phyloP scores from a whole-genome alignment of 2,888 invertebrate species.

The Yponomeuta sedellus region DNA sequence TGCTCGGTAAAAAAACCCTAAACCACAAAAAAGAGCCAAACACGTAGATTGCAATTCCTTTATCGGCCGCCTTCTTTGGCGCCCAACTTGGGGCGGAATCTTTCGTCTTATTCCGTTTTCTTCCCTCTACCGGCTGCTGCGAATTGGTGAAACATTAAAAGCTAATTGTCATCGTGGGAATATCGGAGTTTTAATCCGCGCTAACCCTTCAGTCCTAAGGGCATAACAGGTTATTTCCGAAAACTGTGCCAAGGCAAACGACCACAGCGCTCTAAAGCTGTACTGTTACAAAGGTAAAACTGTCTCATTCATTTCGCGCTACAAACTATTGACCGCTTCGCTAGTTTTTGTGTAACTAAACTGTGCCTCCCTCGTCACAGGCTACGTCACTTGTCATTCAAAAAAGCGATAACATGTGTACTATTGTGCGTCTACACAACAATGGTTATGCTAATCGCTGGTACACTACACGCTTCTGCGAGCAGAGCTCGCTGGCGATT shows the following conservation, averaged over 20 bases:
- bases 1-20: background rate
- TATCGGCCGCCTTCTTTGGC: slow-evolving; percentile 1
- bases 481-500: slow-evolving; percentile 55
- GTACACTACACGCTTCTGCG: slow-evolving; percentile 21
- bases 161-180: slow-evolving; percentile 56
- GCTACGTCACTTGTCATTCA: slow-evolving; percentile 48
- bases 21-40: background rate
- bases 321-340: background rate
- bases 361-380: slow-evolving; percentile 18
- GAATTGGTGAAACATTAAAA: slow-evolving; percentile 38
- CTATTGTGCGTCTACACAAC: slow-evolving; percentile 39
- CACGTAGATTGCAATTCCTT: background rate
- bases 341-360: slow-evolving; percentile 7
- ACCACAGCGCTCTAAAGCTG: background rate
- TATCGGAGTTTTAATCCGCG: slow-evolving; percentile 28
- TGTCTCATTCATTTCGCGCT: background rate
- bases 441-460: slow-evolving; percentile 67
- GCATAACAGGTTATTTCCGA: background rate
- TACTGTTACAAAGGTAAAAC: background rate
- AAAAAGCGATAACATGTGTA: slow-evolving; percentile 47
- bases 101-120: slow-evolving; percentile 20
- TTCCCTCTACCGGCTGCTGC: slow-evolving; percentile 19
- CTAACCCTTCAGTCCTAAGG: background rate
- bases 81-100: slow-evolving; percentile 14
- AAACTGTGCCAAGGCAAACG: background rate